phyloP scores from a whole-genome alignment of 1,140 invertebrate species.

The Ephestia elutella region DNA sequence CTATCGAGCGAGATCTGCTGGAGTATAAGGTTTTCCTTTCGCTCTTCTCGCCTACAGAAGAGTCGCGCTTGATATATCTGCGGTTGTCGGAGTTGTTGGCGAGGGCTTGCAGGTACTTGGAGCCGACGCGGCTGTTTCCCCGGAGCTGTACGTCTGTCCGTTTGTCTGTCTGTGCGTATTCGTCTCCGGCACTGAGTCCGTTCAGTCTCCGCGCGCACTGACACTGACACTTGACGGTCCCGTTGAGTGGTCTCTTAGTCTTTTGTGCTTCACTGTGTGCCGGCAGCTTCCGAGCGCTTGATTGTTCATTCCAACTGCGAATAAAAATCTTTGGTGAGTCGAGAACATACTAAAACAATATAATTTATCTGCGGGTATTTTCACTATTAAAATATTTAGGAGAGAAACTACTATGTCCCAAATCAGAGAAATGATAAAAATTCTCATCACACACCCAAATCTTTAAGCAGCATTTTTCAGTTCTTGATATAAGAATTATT shows the following conservation, averaged over 20 bases:
- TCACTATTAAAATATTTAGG: too few relatives aligned
- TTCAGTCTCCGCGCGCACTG: constrained; percentile 53
- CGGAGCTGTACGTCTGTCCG: constrained; percentile 42
- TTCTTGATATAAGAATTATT: too few relatives aligned
- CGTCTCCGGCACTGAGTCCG: constrained; percentile 41
- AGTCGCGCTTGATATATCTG: constrained; percentile 58
- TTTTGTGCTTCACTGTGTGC: constrained; percentile 72
- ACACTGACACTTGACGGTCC: constrained; percentile 64
- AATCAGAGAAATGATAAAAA: too few relatives aligned
- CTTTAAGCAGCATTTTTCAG: too few relatives aligned
- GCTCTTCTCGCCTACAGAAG: constrained; percentile 45
- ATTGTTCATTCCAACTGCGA: constrained; percentile 71
- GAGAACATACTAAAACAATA: too few relatives aligned
- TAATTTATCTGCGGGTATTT: too few relatives aligned
- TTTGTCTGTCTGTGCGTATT: constrained; percentile 36
- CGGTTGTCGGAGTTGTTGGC: constrained; percentile 46
- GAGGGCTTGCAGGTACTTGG: constrained; percentile 68
- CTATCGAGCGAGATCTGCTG: constrained; percentile 63
- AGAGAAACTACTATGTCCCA: too few relatives aligned
- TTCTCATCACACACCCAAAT: too few relatives aligned
- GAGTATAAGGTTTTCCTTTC: constrained; percentile 45
- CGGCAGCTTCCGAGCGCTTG: constrained; percentile 66
- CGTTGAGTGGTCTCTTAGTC: constrained; percentile 65
- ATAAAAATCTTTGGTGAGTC: constrained; percentile 9
- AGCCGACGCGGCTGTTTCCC: constrained; percentile 65